A percentile compares a stretch with the other conserved stretches of the same genome.
These are phyloP conservation scores for Gasteruption jaculator DNA, from an alignment of 2,888 invertebrate species.

Conservation along the genomic window DNA sequence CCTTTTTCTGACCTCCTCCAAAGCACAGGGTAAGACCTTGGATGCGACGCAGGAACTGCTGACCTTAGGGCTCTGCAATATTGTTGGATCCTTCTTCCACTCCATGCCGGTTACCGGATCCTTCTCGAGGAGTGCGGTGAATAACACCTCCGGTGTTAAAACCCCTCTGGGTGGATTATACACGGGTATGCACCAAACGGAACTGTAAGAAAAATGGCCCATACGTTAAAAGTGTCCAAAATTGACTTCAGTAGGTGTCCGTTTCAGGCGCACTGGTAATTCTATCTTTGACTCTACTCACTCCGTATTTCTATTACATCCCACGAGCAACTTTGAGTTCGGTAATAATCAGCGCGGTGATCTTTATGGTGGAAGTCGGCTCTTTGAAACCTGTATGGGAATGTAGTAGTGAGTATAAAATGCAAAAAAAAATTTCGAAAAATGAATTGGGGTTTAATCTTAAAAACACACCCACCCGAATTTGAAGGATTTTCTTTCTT, in stretches of 20 bases:
- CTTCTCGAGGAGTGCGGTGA: conserved; percentile 73
- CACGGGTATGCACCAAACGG: conserved; percentile 55
- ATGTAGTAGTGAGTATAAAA: conserved; percentile 38
- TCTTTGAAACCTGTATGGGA: conserved; percentile 63
- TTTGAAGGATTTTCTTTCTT: too few species aligned
- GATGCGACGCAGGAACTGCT: conserved; percentile 80
- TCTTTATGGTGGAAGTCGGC: conserved; percentile 67
- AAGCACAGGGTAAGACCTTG: conserved; percentile 66
- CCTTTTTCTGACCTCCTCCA: too few species aligned
- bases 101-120: conserved; percentile 75
- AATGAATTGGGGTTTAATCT: conserved; percentile 3
- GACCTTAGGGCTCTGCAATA: conserved; percentile 71
- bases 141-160: conserved; percentile 73
- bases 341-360: conserved; percentile 74
- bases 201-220: neutral
- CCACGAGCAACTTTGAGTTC: conserved; percentile 66
- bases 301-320: conserved; percentile 72
- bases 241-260: neutral
- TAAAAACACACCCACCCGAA: too few species aligned
- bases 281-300: conserved; percentile 66
- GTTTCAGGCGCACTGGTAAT: conserved; percentile 64
- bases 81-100: conserved; percentile 70
- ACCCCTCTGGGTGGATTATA: conserved; percentile 73
- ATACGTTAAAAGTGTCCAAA: neutral
- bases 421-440: neutral